phyloP scores from a whole-genome alignment of 2,113 vertebrate species.

The Panurus biarmicus region DNA sequence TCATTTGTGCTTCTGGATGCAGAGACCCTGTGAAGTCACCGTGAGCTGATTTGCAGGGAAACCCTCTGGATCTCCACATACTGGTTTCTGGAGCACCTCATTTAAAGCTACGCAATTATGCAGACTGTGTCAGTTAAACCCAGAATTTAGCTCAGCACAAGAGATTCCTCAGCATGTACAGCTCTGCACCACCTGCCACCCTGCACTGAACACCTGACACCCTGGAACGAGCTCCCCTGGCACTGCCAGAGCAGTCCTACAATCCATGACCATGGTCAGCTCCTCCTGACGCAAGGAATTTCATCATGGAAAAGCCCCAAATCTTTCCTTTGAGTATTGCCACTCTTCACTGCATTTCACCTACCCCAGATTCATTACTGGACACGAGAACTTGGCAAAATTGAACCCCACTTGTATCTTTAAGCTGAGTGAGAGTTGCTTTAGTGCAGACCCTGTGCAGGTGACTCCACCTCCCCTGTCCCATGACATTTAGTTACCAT shows the following conservation, averaged over 20 bases:
- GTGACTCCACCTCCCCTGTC: neutral
- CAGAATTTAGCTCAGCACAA: neutral
- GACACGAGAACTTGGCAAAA: neutral
- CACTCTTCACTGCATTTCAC: neutral
- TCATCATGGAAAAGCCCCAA: neutral
- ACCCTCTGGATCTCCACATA: neutral
- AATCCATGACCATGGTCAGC: neutral
- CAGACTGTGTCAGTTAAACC: neutral
- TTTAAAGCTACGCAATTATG: neutral
- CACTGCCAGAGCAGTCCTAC: neutral
- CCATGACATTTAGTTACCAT: neutral
- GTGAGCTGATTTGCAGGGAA: neutral
- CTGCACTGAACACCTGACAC: neutral
- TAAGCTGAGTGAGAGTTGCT: neutral
- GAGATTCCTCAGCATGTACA: neutral
- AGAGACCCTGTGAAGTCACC: neutral
- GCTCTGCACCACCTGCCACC: neutral
- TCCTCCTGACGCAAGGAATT: rapidly evolving
- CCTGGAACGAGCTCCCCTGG: neutral
- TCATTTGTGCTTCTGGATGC: neutral
- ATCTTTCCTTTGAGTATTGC: neutral
- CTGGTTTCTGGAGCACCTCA: neutral
- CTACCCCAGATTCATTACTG: neutral
- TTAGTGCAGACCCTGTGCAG: neutral
- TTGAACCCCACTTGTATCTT: neutral